phyloP scores from a whole-genome alignment of 2,113 vertebrate genomes.

The Colossoma macropomum region DNA sequence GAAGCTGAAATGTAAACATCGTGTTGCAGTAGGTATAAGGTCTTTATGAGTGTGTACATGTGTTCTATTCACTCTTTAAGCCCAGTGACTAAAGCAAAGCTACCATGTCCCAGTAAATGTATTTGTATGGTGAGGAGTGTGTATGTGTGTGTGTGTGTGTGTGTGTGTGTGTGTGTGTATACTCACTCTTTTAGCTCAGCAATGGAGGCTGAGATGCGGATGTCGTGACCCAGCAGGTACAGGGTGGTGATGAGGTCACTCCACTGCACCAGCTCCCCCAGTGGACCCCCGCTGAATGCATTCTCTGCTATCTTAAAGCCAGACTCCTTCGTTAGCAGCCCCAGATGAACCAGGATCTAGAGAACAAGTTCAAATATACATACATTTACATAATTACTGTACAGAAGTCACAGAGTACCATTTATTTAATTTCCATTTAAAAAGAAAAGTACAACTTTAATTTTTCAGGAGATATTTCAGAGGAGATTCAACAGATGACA shows the following conservation, averaged over 20 bases:
- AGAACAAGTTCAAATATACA: constrained; percentile 2
- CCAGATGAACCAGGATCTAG: constrained; percentile 95
- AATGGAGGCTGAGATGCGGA: constrained; percentile 95
- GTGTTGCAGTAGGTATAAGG: constrained; percentile 39
- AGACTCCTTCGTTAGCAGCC: constrained; percentile 97
- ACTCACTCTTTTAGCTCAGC: constrained; percentile 99
- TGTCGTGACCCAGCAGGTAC: constrained; percentile 96
- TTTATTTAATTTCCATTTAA: too few species aligned
- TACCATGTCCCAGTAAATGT: background rate
- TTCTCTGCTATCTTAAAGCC: constrained; percentile 99
- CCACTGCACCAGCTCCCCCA: constrained; percentile 98
- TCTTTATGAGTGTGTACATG: background rate
- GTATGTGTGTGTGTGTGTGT: constrained; percentile 27
- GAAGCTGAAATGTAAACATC: constrained; percentile 81
- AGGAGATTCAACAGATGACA: too few species aligned
- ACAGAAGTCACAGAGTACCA: background rate
- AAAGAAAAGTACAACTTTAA: too few species aligned
- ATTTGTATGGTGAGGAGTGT: background rate
- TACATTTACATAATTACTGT: background rate
- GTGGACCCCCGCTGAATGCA: constrained; percentile 95
- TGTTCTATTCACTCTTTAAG: background rate
- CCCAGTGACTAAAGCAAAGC: background rate
- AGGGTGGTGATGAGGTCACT: constrained; percentile 99
- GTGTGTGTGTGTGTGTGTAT: constrained; percentile 24
- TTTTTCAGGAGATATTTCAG: too few species aligned